These are phyloP conservation scores for Nudaria mundana DNA, from an alignment of 2,888 invertebrate genomes.

Conservation along the genomic window DNA sequence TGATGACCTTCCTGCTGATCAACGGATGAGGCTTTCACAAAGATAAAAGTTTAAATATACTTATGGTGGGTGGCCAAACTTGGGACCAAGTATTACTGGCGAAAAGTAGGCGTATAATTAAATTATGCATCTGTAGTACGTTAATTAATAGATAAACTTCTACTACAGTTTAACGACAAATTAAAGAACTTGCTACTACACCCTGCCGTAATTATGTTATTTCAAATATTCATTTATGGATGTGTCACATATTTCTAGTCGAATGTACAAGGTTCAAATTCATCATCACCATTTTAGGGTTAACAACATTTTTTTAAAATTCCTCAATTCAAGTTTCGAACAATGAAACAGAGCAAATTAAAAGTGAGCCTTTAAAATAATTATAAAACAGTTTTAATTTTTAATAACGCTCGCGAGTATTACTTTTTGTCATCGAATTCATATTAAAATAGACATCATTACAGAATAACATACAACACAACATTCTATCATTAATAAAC, in stretches of 20 bases:
- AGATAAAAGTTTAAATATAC: too few relatives aligned
- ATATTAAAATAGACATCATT: conserved; percentile 35
- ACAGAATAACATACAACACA: conserved; percentile 30
- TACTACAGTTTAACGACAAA: neutral
- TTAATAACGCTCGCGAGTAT: conserved; percentile 16
- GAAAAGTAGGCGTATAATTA: too few relatives aligned
- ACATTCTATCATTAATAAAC: conserved; percentile 34
- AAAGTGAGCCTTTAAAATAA: neutral
- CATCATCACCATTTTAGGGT: neutral
- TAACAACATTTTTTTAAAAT: neutral
- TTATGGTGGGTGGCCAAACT: too few relatives aligned
- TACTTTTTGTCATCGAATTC: conserved; percentile 23
- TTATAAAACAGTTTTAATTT: conserved; percentile 14
- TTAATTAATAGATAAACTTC: neutral
- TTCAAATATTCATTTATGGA: neutral
- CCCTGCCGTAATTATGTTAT: neutral
- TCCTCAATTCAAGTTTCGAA: conserved; percentile 5
- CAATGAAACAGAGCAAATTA: conserved; percentile 12
- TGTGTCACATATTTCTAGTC: neutral
- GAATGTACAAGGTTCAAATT: conserved; percentile 1
- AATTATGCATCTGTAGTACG: neutral
- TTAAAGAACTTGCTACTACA: neutral
- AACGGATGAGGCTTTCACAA: too few relatives aligned
- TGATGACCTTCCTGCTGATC: too few relatives aligned
- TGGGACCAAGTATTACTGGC: too few relatives aligned